Conservation (phyloP, 2,888 invertebrate genomes). For the Ornithoptera priamus region DNA sequence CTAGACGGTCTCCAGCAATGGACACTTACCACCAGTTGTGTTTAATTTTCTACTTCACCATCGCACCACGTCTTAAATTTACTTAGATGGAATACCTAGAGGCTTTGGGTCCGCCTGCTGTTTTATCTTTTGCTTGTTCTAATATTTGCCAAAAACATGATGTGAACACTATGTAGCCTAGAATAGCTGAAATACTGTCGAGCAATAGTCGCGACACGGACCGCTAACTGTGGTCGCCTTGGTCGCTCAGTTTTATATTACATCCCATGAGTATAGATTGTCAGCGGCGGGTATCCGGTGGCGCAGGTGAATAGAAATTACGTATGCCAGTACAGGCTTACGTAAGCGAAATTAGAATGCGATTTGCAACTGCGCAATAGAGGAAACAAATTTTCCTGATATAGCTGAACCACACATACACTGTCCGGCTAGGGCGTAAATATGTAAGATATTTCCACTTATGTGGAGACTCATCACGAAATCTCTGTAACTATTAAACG, state of each 20-base stretch:
- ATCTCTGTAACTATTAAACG: no score
- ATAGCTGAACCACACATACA: not conserved
- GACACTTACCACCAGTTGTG: no score
- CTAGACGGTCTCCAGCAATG: no score
- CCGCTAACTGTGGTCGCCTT: conserved; percentile 51
- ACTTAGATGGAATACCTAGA: no score
- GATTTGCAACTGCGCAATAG: not conserved
- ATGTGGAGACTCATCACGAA: no score
- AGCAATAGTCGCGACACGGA: conserved; percentile 43
- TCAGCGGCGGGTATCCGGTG: conserved; percentile 57
- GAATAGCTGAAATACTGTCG: not conserved
- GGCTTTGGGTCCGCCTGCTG: no score
- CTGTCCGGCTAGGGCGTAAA: not conserved
- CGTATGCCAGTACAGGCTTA: conserved; percentile 9
- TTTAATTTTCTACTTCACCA: no score
- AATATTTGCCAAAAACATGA: no score
- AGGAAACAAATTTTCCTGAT: not conserved
- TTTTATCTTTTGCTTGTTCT: no score
- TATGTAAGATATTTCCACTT: no score
- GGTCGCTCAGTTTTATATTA: conserved; percentile 49
- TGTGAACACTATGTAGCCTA: not conserved
- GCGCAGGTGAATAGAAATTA: conserved; percentile 39
- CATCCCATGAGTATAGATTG: conserved; percentile 70
- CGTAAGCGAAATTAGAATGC: conserved; percentile 3
- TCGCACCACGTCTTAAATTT: no score